Evolutionary conservation across 1,140 invertebrate genomes (phyloP).

Genomic region (Dendrolimus punctatus): DNA sequence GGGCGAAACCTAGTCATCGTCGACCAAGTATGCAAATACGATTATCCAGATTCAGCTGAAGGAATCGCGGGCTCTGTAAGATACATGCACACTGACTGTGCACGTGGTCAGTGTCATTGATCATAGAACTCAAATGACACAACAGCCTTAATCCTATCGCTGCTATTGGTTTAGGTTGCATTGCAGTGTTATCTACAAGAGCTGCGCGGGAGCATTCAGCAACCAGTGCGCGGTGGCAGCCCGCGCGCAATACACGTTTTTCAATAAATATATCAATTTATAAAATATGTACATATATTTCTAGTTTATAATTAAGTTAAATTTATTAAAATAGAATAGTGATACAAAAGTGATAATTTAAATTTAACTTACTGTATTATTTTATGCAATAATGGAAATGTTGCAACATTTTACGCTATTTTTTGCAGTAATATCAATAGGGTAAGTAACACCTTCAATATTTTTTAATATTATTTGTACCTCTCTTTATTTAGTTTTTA

Average conservation of each 20-base stretch:
- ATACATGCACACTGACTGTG: too few species aligned
- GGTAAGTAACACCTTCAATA: slow-evolving; percentile 23
- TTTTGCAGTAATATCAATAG: slow-evolving; percentile 25
- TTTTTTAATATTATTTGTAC: too few species aligned
- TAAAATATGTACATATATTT: neutral
- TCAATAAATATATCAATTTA: neutral
- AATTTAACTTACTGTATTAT: slow-evolving; percentile 21
- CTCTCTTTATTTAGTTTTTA: too few species aligned
- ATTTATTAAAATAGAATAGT: slow-evolving; percentile 8
- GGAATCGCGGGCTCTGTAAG: too few species aligned
- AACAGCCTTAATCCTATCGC: too few species aligned
- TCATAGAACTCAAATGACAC: too few species aligned
- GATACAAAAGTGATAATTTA: slow-evolving; percentile 16
- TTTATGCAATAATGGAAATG: slow-evolving; percentile 18
- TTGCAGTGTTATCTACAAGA: too few species aligned
- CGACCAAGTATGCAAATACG: too few species aligned
- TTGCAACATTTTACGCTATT: slow-evolving; percentile 28
- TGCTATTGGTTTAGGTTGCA: too few species aligned
- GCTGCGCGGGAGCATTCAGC: slow-evolving; percentile 5
- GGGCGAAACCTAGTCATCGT: too few species aligned
- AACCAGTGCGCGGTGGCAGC: slow-evolving; percentile 14
- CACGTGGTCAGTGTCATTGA: too few species aligned
- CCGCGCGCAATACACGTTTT: slow-evolving; percentile 13
- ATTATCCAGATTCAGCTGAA: too few species aligned
- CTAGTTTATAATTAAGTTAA: slow-evolving; percentile 5